A percentile compares a stretch with the other conserved stretches of the same genome.
Evolutionary conservation across 2,797 vertebrate genomes (phyloP).

Genomic region (Lutjanus argentimaculatus): DNA sequence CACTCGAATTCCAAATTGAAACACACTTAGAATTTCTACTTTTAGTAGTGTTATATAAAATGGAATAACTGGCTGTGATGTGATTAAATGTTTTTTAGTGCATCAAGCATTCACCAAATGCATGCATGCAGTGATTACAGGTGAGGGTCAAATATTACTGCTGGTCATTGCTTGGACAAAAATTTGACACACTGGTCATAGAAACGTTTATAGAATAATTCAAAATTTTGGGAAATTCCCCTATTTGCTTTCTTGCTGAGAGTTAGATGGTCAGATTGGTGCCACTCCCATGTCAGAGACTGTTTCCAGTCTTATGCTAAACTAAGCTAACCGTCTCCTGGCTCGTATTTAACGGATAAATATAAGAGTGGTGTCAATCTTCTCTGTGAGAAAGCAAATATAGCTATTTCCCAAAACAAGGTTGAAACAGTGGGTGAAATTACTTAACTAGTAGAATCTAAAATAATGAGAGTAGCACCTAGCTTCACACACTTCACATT

Average conservation of each 20-base stretch:
- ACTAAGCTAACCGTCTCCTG: too few species aligned
- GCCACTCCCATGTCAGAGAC: not conserved
- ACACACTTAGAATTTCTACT: not conserved
- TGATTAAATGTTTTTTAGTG: not conserved
- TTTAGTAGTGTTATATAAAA: not conserved
- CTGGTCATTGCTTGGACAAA: not conserved
- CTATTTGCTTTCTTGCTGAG: not conserved
- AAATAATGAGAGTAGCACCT: not conserved
- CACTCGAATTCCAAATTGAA: conserved; percentile 20
- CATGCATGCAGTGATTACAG: not conserved
- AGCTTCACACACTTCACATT: not conserved
- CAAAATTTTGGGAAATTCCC: not conserved
- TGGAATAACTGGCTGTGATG: conserved; percentile 1
- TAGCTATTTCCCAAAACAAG: not conserved
- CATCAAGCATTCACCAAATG: conserved; percentile 7
- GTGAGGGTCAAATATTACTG: conserved; percentile 3
- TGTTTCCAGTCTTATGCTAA: too few species aligned
- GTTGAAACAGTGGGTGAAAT: not conserved
- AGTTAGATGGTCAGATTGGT: not conserved
- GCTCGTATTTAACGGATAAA: not conserved
- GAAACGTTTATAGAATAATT: not conserved
- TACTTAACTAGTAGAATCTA: not conserved
- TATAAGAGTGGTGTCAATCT: not conserved
- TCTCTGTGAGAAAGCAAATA: not conserved
- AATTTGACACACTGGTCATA: too few species aligned